Percentiles rank a stretch among this genome's conserved stretches.
phyloP scores from a whole-genome alignment of 2,888 invertebrate species.

The Heteromurus nitidus region DNA sequence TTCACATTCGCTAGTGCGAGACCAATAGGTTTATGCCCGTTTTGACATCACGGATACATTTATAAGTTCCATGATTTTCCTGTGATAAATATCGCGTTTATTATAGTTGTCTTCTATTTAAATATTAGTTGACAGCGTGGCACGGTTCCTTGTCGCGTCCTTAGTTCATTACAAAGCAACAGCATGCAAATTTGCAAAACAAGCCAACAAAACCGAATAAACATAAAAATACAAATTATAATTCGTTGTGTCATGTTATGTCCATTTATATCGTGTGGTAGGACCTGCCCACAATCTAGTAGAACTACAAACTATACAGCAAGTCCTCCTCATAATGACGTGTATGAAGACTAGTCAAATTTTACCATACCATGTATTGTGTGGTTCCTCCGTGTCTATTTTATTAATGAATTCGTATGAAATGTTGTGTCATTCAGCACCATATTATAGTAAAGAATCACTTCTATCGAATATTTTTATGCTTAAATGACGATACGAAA shows the following conservation, averaged over 20 bases:
- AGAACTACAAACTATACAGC: no score
- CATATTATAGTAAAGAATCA: background rate
- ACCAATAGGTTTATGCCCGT: background rate
- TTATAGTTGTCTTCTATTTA: conserved; percentile 6
- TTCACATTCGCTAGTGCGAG: background rate
- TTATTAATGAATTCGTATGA: background rate
- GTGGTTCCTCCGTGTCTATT: conserved; percentile 15
- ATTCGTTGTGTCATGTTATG: no score
- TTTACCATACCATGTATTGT: conserved; percentile 46
- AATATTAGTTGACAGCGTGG: background rate
- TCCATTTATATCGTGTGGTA: no score
- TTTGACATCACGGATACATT: conserved; percentile 42
- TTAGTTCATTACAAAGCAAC: no score
- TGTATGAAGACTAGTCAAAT: conserved; percentile 50
- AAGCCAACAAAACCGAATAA: no score
- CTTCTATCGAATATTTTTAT: background rate
- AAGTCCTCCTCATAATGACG: conserved; percentile 1
- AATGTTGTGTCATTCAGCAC: no score
- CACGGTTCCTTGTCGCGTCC: background rate
- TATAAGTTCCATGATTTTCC: conserved; percentile 59
- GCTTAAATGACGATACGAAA: background rate
- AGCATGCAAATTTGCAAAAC: no score
- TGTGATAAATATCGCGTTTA: conserved; percentile 47
- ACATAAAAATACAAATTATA: no score
- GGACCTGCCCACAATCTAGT: no score